Base-by-base conservation (phyloP, 2,113 vertebrate genomes). In the Arvicanthis niloticus region DNA sequence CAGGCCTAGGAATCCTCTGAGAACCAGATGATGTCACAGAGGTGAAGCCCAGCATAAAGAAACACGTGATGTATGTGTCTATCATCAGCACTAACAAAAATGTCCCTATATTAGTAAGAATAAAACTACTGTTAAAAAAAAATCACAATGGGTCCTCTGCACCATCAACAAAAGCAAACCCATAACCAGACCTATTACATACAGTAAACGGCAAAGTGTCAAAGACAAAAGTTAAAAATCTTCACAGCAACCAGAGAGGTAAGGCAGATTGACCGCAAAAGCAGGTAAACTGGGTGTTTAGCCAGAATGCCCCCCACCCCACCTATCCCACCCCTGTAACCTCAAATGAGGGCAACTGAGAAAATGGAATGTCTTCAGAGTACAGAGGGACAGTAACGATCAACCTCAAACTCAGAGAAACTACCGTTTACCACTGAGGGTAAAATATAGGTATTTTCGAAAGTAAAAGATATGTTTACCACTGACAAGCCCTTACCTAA, bases 371-470 rank as follows among this genome's bases (percentile, higher is more conserved):
- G 40, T 56, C 93, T 93, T 92, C 70, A 53, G 53, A 42, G 31
- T 22, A 15, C 58, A 37, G 42, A 62, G 37, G 60, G 81, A 40
- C 85, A 87, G 72, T 51, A 53, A 72, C 51, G 2, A 9, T 37
- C 77, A 75, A 65, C 77, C 68, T 51, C 70, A 34, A 51, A 53
- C 53, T 75, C 68, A 40, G 22, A 89, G 56, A 56, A 90, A 84
- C 13, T 78, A 3, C 31, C 85, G 34, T 85, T 78, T 90, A 53
- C 42, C 8, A n/a, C 1, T 8, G n/a, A 67, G 24, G 19, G 58
- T 76, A 48, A 92, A 77, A 88, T 56, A 88, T 53, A 91, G 56
- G 6, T 88, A 92, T 58, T 96, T 96, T 95, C 84, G 51, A 76
- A 86, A 90, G 40, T 53, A 62, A 75, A 89, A 87, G 31, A 82